Conservation (phyloP, 2,888 invertebrate genomes). For the Psylliodes chrysocephalus region DNA sequence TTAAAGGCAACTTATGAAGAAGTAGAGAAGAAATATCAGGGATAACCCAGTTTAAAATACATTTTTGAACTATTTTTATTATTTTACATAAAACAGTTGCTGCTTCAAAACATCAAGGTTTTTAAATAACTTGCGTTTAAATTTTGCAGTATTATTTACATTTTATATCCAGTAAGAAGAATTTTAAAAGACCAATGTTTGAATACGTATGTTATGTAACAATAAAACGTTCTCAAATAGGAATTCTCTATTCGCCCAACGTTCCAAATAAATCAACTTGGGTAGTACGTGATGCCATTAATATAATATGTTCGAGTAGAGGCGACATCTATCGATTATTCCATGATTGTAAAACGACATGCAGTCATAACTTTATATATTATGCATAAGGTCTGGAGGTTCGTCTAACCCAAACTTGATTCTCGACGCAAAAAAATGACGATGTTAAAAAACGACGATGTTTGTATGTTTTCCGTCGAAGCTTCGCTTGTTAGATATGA, state of each 20-base stretch:
- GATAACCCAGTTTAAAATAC: too few species aligned
- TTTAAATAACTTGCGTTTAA: too few species aligned
- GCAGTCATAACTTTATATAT: slow-evolving; percentile 45
- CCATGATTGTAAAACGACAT: slow-evolving; percentile 32
- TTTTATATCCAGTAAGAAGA: too few species aligned
- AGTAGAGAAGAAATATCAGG: too few species aligned
- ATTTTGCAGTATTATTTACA: too few species aligned
- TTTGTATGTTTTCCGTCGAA: slow-evolving; percentile 4
- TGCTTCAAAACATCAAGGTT: too few species aligned
- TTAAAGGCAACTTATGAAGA: too few species aligned
- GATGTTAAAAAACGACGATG: slow-evolving; percentile 1
- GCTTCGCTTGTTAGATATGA: background rate
- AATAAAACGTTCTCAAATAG: background rate
- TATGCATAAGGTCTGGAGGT: slow-evolving; percentile 45
- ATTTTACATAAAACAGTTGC: too few species aligned
- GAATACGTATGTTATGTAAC: background rate
- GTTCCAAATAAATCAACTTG: slow-evolving; percentile 32
- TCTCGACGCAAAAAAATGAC: too few species aligned
- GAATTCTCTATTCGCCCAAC: slow-evolving; percentile 5
- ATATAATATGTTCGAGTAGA: slow-evolving; percentile 30
- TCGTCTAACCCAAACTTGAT: slow-evolving; percentile 20
- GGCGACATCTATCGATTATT: slow-evolving; percentile 35
- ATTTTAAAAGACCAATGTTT: too few species aligned
- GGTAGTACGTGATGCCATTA: slow-evolving; percentile 32
- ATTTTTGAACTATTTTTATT: too few species aligned